Evolutionary conservation across 1,140 invertebrate species (phyloP).

Genomic region (Drosophila grimshawi): DNA sequence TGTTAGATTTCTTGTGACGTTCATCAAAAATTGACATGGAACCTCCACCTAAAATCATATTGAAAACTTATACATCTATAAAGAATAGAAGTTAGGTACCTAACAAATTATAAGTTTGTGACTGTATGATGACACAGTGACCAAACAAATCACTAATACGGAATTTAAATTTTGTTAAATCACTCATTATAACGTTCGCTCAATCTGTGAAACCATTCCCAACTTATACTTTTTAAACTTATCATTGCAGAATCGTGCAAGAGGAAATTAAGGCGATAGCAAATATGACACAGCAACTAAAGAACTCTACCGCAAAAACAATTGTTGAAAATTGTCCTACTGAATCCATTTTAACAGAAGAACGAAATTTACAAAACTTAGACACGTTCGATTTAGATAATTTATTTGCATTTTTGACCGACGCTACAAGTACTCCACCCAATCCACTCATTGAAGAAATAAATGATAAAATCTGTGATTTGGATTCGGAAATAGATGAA

Average conservation of each 20-base stretch:
- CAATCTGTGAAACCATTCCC: background rate
- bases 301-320: slow-evolving; percentile 85
- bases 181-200: background rate
- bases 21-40: too few relatives aligned
- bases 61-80: too few relatives aligned
- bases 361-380: slow-evolving; percentile 82
- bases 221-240: background rate
- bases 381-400: slow-evolving; percentile 96
- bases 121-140: too few relatives aligned
- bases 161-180: too few relatives aligned
- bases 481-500: slow-evolving; percentile 91
- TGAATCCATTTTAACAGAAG: slow-evolving; percentile 18
- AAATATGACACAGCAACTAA: slow-evolving; percentile 91
- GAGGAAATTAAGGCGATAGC: slow-evolving; percentile 91
- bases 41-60: too few relatives aligned
- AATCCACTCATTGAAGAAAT: slow-evolving; percentile 92
- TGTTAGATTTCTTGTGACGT: too few relatives aligned
- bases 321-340: slow-evolving; percentile 12
- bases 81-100: too few relatives aligned
- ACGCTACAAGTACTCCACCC: slow-evolving; percentile 87
- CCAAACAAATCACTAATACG: too few relatives aligned
- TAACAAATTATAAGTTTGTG: too few relatives aligned
- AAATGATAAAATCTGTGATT: slow-evolving; percentile 92
- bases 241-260: slow-evolving; percentile 88
- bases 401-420: slow-evolving; percentile 95